Evolutionary conservation across 2,797 vertebrate genomes (phyloP).

Genomic region (Enteromius thamalakanensis): DNA sequence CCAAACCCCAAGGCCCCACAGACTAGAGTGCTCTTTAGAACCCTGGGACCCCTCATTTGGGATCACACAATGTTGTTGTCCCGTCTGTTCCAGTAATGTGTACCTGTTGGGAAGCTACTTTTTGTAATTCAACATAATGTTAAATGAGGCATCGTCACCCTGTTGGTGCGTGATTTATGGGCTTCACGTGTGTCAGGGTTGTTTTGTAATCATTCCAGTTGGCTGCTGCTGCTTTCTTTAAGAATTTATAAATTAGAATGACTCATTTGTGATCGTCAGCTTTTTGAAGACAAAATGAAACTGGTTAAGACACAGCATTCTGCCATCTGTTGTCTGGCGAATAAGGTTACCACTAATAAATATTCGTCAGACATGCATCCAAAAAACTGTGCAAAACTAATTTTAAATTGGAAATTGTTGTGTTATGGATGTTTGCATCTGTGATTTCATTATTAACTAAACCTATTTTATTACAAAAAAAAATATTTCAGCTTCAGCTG

Average conservation of each 20-base stretch:
- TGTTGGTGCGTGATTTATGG: constrained; percentile 44
- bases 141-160: constrained; percentile 15
- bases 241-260: constrained; percentile 43
- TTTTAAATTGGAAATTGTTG: background rate
- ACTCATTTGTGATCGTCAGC: constrained; percentile 48
- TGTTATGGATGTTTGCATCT: background rate
- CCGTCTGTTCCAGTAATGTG: constrained; percentile 16
- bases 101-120: constrained; percentile 23
- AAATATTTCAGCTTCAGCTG: background rate
- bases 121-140: constrained; percentile 10
- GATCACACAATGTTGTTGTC: constrained; percentile 32
- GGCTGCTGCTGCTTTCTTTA: constrained; percentile 38
- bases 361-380: background rate
- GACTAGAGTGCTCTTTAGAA: constrained; percentile 39
- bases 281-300: constrained; percentile 45
- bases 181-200: constrained; percentile 31
- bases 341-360: background rate
- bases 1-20: background rate
- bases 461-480: background rate
- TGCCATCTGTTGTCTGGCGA: constrained; percentile 23
- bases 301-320: constrained; percentile 37
- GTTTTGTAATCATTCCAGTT: constrained; percentile 41
- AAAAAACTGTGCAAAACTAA: background rate
- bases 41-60: constrained; percentile 36
- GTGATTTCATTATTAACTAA: background rate